Conservation (phyloP, 2,113 vertebrate genomes). For the Festucalex cinctus region DNA sequence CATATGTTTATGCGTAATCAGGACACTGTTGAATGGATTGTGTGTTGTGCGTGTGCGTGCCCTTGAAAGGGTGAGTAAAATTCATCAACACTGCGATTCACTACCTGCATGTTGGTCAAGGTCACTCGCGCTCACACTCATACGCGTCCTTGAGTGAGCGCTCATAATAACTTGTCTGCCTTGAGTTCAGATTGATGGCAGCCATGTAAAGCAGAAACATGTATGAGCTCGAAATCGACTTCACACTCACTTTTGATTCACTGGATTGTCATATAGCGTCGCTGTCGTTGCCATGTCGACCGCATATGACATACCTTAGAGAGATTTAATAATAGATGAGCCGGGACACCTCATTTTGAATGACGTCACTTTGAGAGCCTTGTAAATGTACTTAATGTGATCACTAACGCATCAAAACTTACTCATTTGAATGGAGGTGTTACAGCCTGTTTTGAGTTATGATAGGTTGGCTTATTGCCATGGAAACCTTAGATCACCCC, state of each 20-base stretch:
- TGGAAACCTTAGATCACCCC: no score
- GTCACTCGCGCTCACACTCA: conserved; percentile 26
- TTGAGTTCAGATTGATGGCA: background rate
- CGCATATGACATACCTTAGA: background rate
- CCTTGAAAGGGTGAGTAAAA: conserved; percentile 35
- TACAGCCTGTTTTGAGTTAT: no score
- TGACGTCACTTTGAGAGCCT: no score
- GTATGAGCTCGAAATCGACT: background rate
- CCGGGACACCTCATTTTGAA: background rate
- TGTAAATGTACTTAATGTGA: background rate
- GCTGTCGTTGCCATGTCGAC: background rate
- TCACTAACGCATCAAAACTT: no score
- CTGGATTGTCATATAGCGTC: background rate
- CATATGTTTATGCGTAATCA: background rate
- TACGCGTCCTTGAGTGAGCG: conserved; percentile 2
- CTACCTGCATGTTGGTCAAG: conserved; percentile 44
- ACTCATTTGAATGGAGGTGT: no score
- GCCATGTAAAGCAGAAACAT: background rate
- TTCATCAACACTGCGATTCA: conserved; percentile 51
- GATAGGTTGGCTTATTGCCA: no score
- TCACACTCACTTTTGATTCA: background rate
- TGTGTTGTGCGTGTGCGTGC: background rate
- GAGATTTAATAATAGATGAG: background rate
- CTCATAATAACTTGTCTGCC: background rate
- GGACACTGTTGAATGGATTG: background rate